phyloP scores from a whole-genome alignment of 2,797 vertebrate genomes.

The Siniperca scherzeri region DNA sequence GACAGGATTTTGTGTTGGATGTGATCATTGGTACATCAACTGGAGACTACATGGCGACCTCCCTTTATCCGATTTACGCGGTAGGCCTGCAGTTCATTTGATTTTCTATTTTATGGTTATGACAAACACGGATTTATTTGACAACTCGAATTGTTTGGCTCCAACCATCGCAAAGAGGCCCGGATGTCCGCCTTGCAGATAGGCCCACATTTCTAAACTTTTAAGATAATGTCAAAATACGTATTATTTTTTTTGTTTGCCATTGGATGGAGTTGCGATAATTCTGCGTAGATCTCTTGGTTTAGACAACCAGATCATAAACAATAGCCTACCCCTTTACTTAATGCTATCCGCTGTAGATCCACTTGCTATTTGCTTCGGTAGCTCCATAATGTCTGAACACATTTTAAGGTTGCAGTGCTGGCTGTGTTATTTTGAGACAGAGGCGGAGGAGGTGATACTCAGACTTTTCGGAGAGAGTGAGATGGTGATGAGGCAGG shows the following conservation, averaged over 20 bases:
- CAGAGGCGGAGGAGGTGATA: slow-evolving; percentile 48
- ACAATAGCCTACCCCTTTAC: not conserved
- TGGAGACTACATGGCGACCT: slow-evolving; percentile 15
- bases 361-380: not conserved
- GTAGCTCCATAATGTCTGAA: not conserved
- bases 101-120: not conserved
- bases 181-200: slow-evolving; percentile 13
- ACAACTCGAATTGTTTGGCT: not conserved
- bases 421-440: slow-evolving; percentile 30
- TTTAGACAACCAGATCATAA: not conserved
- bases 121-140: slow-evolving; percentile 27
- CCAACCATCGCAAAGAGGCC: not conserved
- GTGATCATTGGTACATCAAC: not conserved
- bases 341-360: not conserved
- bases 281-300: not conserved
- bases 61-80: not conserved
- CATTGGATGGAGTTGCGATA: not conserved
- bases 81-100: slow-evolving; percentile 10
- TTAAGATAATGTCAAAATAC: not conserved
- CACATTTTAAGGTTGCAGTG: not conserved
- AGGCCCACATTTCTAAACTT: not conserved
- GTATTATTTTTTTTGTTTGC: not conserved
- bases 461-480: slow-evolving; percentile 54
- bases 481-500: slow-evolving; percentile 61
- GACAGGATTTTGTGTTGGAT: not conserved